Conservation (phyloP, 2,113 vertebrate genomes). For the Burhinus bistriatus region DNA sequence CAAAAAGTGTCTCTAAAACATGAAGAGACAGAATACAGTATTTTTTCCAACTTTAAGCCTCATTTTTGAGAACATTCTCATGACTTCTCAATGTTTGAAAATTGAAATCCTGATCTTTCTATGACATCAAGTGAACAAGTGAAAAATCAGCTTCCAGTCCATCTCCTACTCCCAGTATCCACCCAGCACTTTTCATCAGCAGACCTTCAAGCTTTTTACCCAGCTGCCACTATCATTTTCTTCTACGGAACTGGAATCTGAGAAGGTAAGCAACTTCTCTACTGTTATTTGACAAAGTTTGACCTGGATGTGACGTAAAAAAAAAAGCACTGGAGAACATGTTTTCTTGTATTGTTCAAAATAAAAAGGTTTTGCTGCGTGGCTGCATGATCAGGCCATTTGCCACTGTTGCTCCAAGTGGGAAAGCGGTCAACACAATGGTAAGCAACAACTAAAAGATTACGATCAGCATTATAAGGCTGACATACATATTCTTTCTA, state of each 20-base stretch:
- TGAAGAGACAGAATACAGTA: neutral
- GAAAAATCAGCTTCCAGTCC: neutral
- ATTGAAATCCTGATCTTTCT: neutral
- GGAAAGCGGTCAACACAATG: fast-evolving
- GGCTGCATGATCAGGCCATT: neutral
- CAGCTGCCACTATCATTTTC: neutral
- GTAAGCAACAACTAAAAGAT: neutral
- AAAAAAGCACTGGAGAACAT: neutral
- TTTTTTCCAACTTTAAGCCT: neutral
- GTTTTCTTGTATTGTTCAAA: neutral
- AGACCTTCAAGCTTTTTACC: neutral
- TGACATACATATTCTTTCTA: neutral
- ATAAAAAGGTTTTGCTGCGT: neutral
- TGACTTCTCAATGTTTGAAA: neutral
- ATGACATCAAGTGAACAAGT: neutral
- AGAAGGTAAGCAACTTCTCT: neutral
- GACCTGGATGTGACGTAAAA: neutral
- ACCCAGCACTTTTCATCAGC: neutral
- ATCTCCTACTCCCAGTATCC: neutral
- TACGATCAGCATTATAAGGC: no score
- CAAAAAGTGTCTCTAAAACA: neutral
- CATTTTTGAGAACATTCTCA: neutral
- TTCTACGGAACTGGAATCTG: neutral
- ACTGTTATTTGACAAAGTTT: neutral
- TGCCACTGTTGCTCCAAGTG: fast-evolving